phyloP scores from a whole-genome alignment of 2,888 invertebrate genomes.

The Serripes groenlandicus region DNA sequence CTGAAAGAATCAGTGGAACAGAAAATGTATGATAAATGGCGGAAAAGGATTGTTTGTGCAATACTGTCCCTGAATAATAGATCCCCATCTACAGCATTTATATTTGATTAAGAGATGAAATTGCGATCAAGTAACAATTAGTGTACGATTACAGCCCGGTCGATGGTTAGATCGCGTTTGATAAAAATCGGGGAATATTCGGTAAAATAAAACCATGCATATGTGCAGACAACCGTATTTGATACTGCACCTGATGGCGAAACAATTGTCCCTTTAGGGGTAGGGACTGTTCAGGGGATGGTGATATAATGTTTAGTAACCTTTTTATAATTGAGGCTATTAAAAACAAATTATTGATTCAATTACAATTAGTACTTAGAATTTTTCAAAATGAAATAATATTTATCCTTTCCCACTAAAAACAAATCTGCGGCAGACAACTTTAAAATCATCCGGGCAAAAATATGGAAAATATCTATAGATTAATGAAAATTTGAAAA shows the following conservation, averaged over 20 bases:
- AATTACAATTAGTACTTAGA: no score
- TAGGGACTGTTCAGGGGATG: background rate
- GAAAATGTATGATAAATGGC: background rate
- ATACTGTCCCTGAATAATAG: constrained; percentile 15
- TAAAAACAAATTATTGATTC: no score
- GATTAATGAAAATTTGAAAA: background rate
- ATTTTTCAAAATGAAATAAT: no score
- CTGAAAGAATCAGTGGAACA: no score
- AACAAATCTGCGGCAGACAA: no score
- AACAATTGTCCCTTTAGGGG: background rate
- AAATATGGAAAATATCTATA: no score
- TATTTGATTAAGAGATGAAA: constrained; percentile 30
- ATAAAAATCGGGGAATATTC: constrained; percentile 2
- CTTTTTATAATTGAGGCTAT: no score
- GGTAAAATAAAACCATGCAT: constrained; percentile 21
- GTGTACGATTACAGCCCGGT: constrained; percentile 9
- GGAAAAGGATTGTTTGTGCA: constrained; percentile 9
- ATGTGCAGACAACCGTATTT: constrained; percentile 4
- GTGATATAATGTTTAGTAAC: no score
- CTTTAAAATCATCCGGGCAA: no score
- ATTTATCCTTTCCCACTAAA: no score
- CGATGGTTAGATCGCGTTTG: constrained; percentile 1
- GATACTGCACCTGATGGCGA: background rate
- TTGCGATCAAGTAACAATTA: constrained; percentile 27
- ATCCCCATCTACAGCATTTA: constrained; percentile 8